phyloP scores from a whole-genome alignment of 2,113 vertebrate genomes.

The Gymnocephalus cernua region DNA sequence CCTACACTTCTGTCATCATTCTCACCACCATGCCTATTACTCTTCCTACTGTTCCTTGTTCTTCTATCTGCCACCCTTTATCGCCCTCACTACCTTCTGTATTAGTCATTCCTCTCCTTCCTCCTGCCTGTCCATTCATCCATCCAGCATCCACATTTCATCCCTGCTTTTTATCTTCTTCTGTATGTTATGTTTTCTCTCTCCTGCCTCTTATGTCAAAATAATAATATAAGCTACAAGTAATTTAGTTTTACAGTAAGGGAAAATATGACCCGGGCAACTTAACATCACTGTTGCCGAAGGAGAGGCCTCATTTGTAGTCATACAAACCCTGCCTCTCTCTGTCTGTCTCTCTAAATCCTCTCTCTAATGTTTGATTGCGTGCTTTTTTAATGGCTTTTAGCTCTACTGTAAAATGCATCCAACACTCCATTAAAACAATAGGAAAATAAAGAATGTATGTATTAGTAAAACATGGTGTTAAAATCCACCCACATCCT shows the following conservation, averaged over 20 bases:
- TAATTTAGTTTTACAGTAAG: slow-evolving; percentile 38
- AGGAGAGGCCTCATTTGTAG: slow-evolving; percentile 44
- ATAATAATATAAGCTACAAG: slow-evolving; percentile 14
- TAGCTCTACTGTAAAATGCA: slow-evolving; percentile 34
- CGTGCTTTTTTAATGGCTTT: slow-evolving; percentile 29
- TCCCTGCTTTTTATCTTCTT: not conserved
- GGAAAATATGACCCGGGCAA: slow-evolving; percentile 22
- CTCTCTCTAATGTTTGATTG: slow-evolving; percentile 31
- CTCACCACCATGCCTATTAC: slow-evolving; percentile 9
- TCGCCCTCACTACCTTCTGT: not conserved
- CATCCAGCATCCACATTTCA: not conserved
- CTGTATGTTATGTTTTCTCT: not conserved
- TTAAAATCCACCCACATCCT: slow-evolving; percentile 24
- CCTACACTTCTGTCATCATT: slow-evolving; percentile 12
- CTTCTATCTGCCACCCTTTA: slow-evolving; percentile 17
- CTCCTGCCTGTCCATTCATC: not conserved
- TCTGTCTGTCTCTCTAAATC: slow-evolving; percentile 28
- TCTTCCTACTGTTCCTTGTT: slow-evolving; percentile 15
- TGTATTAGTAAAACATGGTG: slow-evolving; percentile 19
- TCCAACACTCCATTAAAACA: slow-evolving; percentile 31
- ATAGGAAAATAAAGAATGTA: slow-evolving; percentile 42
- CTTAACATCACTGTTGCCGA: slow-evolving; percentile 31
- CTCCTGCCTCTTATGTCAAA: slow-evolving; percentile 9
- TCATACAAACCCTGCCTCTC: slow-evolving; percentile 10
- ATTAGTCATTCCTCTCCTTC: slow-evolving; percentile 13